Conservation (phyloP, 2,797 vertebrate species). For the Lacerta agilis region DNA sequence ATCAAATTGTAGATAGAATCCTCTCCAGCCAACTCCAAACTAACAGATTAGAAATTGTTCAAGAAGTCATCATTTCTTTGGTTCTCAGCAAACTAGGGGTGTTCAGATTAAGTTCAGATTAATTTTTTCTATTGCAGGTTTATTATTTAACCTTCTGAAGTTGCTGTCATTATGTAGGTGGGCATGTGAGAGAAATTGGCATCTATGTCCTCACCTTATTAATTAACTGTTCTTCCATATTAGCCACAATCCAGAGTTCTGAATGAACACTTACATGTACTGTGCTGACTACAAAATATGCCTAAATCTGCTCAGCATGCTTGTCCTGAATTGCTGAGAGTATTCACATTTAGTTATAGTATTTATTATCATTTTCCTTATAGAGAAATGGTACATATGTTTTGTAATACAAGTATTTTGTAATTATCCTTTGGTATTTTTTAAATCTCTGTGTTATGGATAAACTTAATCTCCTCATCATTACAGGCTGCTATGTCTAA, state of each 20-base stretch:
- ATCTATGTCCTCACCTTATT: neutral
- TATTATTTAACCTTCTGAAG: neutral
- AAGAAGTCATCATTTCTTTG: neutral
- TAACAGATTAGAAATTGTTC: neutral
- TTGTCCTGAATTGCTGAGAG: neutral
- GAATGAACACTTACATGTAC: neutral
- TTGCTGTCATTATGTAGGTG: neutral
- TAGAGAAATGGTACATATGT: neutral
- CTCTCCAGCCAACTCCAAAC: neutral
- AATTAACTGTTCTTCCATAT: neutral
- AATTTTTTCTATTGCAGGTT: neutral
- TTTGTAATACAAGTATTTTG: neutral
- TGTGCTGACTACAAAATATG: neutral
- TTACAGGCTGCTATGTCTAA: conserved; percentile 35
- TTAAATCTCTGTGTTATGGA: neutral
- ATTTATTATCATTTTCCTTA: neutral
- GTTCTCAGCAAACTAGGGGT: neutral
- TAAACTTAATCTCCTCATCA: neutral
- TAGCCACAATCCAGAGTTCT: neutral
- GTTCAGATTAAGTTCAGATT: neutral
- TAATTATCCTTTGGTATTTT: too few species aligned
- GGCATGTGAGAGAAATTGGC: neutral
- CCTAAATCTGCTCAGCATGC: neutral
- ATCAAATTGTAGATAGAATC: neutral
- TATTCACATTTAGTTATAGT: neutral